Conservation (phyloP, 2,888 invertebrate species). For the Nowickia ferox region DNA sequence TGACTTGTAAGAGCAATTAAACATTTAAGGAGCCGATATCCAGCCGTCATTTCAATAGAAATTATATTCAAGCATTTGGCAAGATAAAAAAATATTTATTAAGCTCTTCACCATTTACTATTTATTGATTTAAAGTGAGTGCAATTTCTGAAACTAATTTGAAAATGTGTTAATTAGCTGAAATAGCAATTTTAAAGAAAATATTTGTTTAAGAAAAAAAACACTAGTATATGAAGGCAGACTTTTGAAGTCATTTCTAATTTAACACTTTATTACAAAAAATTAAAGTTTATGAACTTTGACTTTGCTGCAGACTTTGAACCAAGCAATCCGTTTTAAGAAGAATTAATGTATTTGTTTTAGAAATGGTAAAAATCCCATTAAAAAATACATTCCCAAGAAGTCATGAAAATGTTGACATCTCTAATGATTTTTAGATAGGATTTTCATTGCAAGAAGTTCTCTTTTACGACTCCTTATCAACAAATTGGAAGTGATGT, state of each 20-base stretch:
- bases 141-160: conserved; percentile 1
- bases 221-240: background rate
- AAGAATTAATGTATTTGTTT: too few species aligned
- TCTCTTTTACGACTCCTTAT: too few species aligned
- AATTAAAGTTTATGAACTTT: too few species aligned
- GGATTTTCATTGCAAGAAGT: too few species aligned
- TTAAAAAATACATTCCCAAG: too few species aligned
- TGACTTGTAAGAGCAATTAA: conserved; percentile 17
- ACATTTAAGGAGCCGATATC: conserved; percentile 1
- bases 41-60: background rate
- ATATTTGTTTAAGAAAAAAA: conserved; percentile 3
- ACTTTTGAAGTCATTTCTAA: background rate
- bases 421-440: too few species aligned
- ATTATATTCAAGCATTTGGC: conserved; percentile 2
- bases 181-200: background rate
- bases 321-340: too few species aligned
- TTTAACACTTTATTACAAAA: background rate
- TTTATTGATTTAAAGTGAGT: background rate
- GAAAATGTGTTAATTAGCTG: conserved; percentile 1
- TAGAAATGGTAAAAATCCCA: too few species aligned
- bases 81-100: background rate
- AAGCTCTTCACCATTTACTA: background rate
- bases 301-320: background rate
- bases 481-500: too few species aligned
- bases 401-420: too few species aligned